phyloP scores from a whole-genome alignment of 2,888 invertebrate genomes.

The Melinaea menophilus region DNA sequence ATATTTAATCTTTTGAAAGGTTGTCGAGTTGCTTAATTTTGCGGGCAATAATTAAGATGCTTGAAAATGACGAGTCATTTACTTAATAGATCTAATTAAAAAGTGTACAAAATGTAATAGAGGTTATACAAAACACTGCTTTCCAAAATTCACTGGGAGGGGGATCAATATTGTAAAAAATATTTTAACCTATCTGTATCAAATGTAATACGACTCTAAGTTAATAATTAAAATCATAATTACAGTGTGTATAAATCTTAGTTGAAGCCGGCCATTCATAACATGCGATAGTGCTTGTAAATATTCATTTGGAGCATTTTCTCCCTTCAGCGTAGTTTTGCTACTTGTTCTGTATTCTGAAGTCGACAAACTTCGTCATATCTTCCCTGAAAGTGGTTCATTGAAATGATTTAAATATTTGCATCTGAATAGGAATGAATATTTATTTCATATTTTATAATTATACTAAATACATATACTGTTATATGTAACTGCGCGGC shows the following conservation, averaged over 20 bases:
- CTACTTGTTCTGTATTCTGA: constrained; percentile 8
- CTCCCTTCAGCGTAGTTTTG: constrained; percentile 21
- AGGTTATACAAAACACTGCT: too few relatives aligned
- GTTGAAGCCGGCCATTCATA: constrained; percentile 12
- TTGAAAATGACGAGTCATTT: not conserved
- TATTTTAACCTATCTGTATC: too few relatives aligned
- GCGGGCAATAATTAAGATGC: not conserved
- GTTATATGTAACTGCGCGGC: too few relatives aligned
- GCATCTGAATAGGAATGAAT: not conserved
- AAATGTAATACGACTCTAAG: not conserved
- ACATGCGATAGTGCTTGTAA: constrained; percentile 25
- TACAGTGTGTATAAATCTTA: not conserved
- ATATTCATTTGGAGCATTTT: constrained; percentile 26
- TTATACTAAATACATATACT: too few relatives aligned
- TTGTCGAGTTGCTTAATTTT: constrained; percentile 9
- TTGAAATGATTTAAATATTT: not conserved
- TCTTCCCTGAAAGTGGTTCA: not conserved
- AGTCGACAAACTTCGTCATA: constrained; percentile 3
- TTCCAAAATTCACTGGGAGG: too few relatives aligned
- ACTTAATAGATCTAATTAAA: too few relatives aligned
- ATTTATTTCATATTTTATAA: too few relatives aligned
- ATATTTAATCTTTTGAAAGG: constrained; percentile 19
- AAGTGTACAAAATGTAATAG: too few relatives aligned
- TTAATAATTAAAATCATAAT: not conserved
- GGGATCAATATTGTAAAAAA: too few relatives aligned